Conservation (phyloP, 2,888 invertebrate species). For the Zelleria hepariella region DNA sequence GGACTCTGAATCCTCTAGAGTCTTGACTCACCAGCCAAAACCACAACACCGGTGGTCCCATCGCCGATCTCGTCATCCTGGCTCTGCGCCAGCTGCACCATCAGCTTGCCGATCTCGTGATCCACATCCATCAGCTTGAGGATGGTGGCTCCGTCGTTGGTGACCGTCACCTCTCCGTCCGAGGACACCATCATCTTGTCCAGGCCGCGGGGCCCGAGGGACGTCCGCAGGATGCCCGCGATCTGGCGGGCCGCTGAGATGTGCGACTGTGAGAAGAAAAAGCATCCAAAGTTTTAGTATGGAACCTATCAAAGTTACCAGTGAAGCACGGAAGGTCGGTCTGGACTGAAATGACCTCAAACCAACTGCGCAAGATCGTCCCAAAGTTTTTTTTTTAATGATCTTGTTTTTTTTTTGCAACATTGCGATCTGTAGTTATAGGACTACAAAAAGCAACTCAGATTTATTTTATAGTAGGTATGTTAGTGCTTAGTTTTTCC, state of each 20-base stretch:
- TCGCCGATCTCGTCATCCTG: constrained; percentile 99
- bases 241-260: constrained; percentile 97
- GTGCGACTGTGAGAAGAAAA: constrained; percentile 82
- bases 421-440: no score
- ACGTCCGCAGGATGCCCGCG: constrained; percentile 89
- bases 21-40: constrained; percentile 69
- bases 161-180: constrained; percentile 98
- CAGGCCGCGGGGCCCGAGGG: constrained; percentile 96
- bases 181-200: constrained; percentile 98
- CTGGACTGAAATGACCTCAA: no score
- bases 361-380: no score
- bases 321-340: no score
- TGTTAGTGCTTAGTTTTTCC: no score
- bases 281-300: not conserved
- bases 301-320: not conserved
- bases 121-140: constrained; percentile 99
- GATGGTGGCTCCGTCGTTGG: constrained; percentile 99
- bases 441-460: no score
- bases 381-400: not conserved
- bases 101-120: constrained; percentile 96
- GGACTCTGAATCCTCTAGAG: no score
- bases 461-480: no score
- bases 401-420: not conserved
- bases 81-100: constrained; percentile 98
- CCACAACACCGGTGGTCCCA: constrained; percentile 98